phyloP scores from a whole-genome alignment of 2,888 invertebrate genomes.

The Notodonta dromedarius region DNA sequence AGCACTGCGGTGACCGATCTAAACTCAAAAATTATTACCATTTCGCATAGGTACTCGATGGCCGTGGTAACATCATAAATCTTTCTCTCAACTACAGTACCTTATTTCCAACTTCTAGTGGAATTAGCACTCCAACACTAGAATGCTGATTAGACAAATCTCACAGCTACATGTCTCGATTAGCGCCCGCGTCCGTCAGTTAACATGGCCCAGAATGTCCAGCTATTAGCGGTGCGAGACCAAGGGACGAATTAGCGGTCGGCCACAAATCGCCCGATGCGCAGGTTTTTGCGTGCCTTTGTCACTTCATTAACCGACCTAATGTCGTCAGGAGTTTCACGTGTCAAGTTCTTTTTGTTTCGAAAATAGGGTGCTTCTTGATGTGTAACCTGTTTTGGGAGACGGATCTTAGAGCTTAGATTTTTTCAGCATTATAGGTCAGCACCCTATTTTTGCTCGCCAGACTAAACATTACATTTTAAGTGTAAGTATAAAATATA shows the following conservation, averaged over 20 bases:
- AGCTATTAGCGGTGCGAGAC: conserved; percentile 54
- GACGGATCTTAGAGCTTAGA: neutral
- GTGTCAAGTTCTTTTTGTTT: neutral
- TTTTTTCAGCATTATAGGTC: too few relatives aligned
- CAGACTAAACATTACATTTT: too few relatives aligned
- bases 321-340: conserved; percentile 13
- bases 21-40: too few relatives aligned
- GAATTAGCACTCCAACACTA: conserved; percentile 43
- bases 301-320: conserved; percentile 15
- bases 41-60: too few relatives aligned
- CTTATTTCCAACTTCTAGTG: neutral
- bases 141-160: conserved; percentile 57
- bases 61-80: too few relatives aligned
- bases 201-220: conserved; percentile 43
- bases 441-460: too few relatives aligned
- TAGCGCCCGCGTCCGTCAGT: conserved; percentile 46
- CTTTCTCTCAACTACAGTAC: neutral
- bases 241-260: conserved; percentile 38
- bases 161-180: conserved; percentile 46
- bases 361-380: neutral
- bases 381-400: neutral
- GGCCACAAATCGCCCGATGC: conserved; percentile 26
- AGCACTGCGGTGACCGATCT: too few relatives aligned
- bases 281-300: conserved; percentile 34
- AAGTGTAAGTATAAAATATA: too few relatives aligned